Percentiles rank a stretch among this genome's conserved stretches.
These are phyloP conservation scores for Nomada lathburiana DNA, from an alignment of 2,888 invertebrate genomes.

Conservation along the genomic window DNA sequence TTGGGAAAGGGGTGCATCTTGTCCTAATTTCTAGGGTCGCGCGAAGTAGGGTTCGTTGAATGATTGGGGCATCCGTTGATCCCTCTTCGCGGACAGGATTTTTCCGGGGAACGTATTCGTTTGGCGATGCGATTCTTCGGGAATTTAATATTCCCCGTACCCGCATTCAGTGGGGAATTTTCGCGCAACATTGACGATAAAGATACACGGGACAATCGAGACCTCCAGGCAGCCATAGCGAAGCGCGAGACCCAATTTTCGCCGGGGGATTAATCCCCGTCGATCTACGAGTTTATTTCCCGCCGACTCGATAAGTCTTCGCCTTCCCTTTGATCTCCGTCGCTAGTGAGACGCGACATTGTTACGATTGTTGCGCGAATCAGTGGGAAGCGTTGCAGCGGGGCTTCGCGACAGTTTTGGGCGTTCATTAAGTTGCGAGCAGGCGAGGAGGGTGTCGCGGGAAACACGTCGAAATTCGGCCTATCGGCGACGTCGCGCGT, in stretches of 20 bases:
- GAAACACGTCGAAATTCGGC: constrained; percentile 41
- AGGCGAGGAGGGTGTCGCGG: constrained; percentile 48
- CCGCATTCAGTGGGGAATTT: background rate
- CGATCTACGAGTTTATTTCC: constrained; percentile 64
- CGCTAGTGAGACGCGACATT: constrained; percentile 46
- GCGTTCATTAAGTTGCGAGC: constrained; percentile 67
- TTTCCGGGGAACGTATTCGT: background rate
- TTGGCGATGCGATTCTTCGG: background rate
- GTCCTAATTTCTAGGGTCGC: background rate
- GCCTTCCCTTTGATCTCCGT: constrained; percentile 64
- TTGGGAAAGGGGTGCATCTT: background rate
- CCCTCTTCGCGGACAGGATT: background rate
- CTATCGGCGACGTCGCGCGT: constrained; percentile 37
- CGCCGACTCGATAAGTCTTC: constrained; percentile 64
- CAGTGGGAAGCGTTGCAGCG: constrained; percentile 38
- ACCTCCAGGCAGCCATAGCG: constrained; percentile 46
- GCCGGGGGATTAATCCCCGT: constrained; percentile 58
- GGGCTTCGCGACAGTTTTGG: constrained; percentile 67
- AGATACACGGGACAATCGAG: background rate
- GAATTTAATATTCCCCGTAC: background rate
- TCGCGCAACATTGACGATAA: background rate
- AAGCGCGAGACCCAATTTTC: constrained; percentile 43
- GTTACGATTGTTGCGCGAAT: constrained; percentile 62
- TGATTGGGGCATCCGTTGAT: no score
- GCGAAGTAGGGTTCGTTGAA: no score